phyloP scores from a whole-genome alignment of 64 coral and sea anemone species.

The Montipora cactus region DNA sequence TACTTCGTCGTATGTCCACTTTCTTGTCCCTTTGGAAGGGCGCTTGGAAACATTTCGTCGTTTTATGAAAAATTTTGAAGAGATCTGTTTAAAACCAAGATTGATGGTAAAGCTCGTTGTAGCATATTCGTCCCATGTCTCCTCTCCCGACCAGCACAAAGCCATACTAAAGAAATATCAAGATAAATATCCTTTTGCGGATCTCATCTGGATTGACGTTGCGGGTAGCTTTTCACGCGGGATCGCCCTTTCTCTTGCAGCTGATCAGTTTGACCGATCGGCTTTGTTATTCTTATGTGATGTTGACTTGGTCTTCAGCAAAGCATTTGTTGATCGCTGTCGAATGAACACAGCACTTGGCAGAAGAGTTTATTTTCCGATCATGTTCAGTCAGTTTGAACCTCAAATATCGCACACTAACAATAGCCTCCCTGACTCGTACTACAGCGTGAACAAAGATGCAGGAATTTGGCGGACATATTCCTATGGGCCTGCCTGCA shows the following conservation, averaged over 20 bases:
- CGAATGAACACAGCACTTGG: slow-evolving; percentile 83
- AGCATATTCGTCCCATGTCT: slow-evolving; percentile 84
- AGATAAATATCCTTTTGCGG: slow-evolving; percentile 71
- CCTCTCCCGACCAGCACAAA: slow-evolving; percentile 75
- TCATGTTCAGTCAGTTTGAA: slow-evolving; percentile 94
- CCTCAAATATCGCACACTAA: slow-evolving; percentile 66
- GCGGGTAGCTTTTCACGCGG: slow-evolving; percentile 86
- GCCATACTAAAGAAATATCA: slow-evolving; percentile 69
- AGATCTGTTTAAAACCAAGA: slow-evolving; percentile 61
- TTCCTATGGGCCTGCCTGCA: slow-evolving; percentile 92
- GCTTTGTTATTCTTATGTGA: slow-evolving; percentile 96
- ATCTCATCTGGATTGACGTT: slow-evolving; percentile 88
- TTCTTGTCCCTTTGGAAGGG: slow-evolving; percentile 85
- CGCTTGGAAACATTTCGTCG: slow-evolving; percentile 78
- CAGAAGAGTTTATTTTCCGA: slow-evolving; percentile 91
- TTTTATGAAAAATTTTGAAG: slow-evolving; percentile 92
- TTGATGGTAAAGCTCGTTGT: slow-evolving; percentile 90
- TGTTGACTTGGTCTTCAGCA: slow-evolving; percentile 86
- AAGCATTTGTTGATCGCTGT: slow-evolving; percentile 87
- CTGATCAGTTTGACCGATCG: slow-evolving; percentile 72
- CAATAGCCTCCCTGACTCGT: slow-evolving; percentile 5
- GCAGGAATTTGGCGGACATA: slow-evolving; percentile 94
- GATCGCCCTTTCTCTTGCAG: slow-evolving; percentile 73
- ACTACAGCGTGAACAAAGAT: slow-evolving; percentile 73
- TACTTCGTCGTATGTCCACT: slow-evolving; percentile 67